phyloP scores from a whole-genome alignment of 2,888 invertebrate genomes.

The Diploptera punctata region DNA sequence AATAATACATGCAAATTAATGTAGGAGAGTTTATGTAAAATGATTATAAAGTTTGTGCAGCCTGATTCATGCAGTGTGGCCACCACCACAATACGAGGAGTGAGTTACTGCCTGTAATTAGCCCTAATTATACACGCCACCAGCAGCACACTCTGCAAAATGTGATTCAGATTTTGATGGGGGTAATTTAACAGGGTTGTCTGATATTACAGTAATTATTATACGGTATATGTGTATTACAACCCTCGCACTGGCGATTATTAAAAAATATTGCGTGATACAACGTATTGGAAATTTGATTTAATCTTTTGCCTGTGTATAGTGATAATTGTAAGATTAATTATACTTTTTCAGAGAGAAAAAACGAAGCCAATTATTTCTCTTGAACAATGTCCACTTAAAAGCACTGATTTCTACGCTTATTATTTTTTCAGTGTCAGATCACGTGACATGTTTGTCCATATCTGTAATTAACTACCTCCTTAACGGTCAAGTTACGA shows the following conservation, averaged over 20 bases:
- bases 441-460: too few relatives aligned
- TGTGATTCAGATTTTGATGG: constrained; percentile 20
- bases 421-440: too few relatives aligned
- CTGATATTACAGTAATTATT: constrained; percentile 9
- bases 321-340: constrained; percentile 8
- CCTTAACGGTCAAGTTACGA: too few relatives aligned
- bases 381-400: too few relatives aligned
- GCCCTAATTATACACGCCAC: constrained; percentile 20
- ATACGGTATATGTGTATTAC: background rate
- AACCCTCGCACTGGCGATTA: background rate
- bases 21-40: too few relatives aligned
- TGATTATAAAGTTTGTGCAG: too few relatives aligned
- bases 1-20: too few relatives aligned
- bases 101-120: constrained; percentile 20
- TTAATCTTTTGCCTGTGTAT: background rate
- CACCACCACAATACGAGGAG: constrained; percentile 12
- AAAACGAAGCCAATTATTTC: constrained; percentile 13
- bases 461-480: too few relatives aligned
- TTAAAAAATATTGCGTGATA: constrained; percentile 15
- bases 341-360: background rate
- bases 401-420: too few relatives aligned
- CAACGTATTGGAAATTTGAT: background rate
- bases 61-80: constrained; percentile 10
- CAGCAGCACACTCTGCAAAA: constrained; percentile 11
- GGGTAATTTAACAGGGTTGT: constrained; percentile 19